Base-by-base conservation (phyloP, 1,140 invertebrate genomes). In the Drosophila lowei region DNA sequence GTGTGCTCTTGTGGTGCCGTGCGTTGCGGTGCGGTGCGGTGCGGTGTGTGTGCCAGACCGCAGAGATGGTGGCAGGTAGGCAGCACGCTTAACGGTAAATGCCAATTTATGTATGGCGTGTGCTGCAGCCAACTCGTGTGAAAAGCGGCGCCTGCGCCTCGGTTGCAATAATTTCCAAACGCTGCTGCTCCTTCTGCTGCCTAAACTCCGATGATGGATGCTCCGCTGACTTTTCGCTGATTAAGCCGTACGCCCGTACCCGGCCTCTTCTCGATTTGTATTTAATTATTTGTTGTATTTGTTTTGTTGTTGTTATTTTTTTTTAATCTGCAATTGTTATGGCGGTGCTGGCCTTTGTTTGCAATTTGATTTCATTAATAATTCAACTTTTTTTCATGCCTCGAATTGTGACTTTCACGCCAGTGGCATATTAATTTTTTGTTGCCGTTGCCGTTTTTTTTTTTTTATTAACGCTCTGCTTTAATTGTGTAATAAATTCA, bases 401-500 rank as follows among this genome's bases (percentile, higher is more conserved):
- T 65, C 61, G 57, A 76, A 38, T 63, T 83, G 79, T 71, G 80
- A 84, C 76, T 84, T 84, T 85, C 79, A 84, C 81, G 81, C 63
- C 67, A 73, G 57, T 63, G 46, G 81, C 80, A 71, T 79, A 71
- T 79, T 84, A 79, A 85, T 85, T 79, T 65, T 76, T 53, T 66
- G 38, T 25, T 59, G 41, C 48, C 38, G 61, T 72, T 79, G 72
- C 28, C 28, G 8, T 30, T 30, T 9, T 3, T 34, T 9, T 9
- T 34, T 34, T 34, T 9, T 34, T 34, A 34, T 34, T 34, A 1
- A 4, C 11, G 50, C 65, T 56, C 16, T 56, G 58, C 44, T 79
- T 76, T 84, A 85, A 84, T 85, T 85, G 80, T 77, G 80, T 78
- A 84, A 84, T 84, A 86, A 86, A 88, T 76, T 88, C 77, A 86